Evolutionary conservation across 2,888 invertebrate genomes (phyloP).

Genomic region (Scaptomyza cyrtandrae): DNA sequence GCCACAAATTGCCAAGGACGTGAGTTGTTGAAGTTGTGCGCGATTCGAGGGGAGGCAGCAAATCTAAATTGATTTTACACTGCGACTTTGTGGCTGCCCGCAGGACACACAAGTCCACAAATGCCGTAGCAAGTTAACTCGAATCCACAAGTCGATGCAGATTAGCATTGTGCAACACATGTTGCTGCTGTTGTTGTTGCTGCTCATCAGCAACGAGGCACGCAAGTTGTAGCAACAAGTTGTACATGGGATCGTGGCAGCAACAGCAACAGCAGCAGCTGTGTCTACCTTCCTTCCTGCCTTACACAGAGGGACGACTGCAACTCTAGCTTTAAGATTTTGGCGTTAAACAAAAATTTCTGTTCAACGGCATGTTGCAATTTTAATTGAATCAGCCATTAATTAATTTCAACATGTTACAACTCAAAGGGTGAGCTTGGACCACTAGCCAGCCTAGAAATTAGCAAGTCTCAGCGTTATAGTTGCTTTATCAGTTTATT

Average conservation of each 20-base stretch:
- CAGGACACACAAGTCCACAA: slow-evolving; percentile 64
- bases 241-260: slow-evolving; percentile 62
- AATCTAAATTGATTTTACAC: slow-evolving; percentile 82
- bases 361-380: slow-evolving; percentile 83
- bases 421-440: slow-evolving; percentile 29
- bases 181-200: slow-evolving; percentile 48
- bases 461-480: no score
- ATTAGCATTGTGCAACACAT: slow-evolving; percentile 72
- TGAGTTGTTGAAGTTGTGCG: slow-evolving; percentile 49
- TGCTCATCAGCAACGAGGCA: slow-evolving; percentile 74
- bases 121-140: slow-evolving; percentile 24
- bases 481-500: slow-evolving; percentile 20
- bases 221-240: slow-evolving; percentile 79
- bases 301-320: slow-evolving; percentile 1
- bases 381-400: slow-evolving; percentile 84
- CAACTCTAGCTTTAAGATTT: slow-evolving; percentile 23
- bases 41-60: slow-evolving; percentile 32
- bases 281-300: slow-evolving; percentile 17
- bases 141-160: slow-evolving; percentile 54
- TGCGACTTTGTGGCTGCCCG: slow-evolving; percentile 54
- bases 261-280: slow-evolving; percentile 14
- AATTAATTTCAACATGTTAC: slow-evolving; percentile 82
- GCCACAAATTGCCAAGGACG: slow-evolving; percentile 75
- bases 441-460: slow-evolving; percentile 18
- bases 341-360: slow-evolving; percentile 54